Base-by-base conservation (phyloP, 2,113 vertebrate species). In the Psephotus haematonotus region DNA sequence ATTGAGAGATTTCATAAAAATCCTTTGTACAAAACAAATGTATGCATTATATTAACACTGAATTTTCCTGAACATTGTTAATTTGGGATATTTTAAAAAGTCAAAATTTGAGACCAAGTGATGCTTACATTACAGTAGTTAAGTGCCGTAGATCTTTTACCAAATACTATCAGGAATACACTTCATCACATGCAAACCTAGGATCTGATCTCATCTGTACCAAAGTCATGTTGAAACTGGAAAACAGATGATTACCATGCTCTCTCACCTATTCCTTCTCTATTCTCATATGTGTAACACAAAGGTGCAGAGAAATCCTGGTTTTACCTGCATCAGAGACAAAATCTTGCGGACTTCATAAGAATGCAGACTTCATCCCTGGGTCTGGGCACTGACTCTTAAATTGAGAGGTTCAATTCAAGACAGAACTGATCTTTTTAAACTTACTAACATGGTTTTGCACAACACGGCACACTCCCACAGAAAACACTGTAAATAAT, bases 271-370 rank as follows among this genome's bases (percentile, higher is more conserved):
- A 28, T n/a, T 85, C 19, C 29, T 62, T n/a, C 39, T 82, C 29
- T 4, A 35, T 28, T 93, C 13, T 24, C 7, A 43, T 2, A 11
- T 1, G 1, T 1, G 2, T 7, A 78, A 60, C 9, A 41, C 11
- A 46, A 28, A 39, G 9, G 9, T 10, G 7, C 13, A 47, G 11
- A 57, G 27, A 79, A 89, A 79, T 37, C 22, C 33, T 65, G 46
- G 6, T 15, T 53, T 43, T 43, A 43, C 2, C 5, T 5, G 8
- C 20, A 35, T 16, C 37, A 20, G 23, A 44, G 11, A 39, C 5
- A 75, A 77, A 92, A 59, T 75, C n/a, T 39, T 25, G 19, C 0
- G 1, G 35, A 46, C 46, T 83, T 74, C 5, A 2, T 57, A 63
- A 55, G 23, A 75, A 71, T 3, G 6, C 14, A 24, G 16, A 60